phyloP scores from a whole-genome alignment of 2,797 vertebrate species.

The Balearica regulorum region DNA sequence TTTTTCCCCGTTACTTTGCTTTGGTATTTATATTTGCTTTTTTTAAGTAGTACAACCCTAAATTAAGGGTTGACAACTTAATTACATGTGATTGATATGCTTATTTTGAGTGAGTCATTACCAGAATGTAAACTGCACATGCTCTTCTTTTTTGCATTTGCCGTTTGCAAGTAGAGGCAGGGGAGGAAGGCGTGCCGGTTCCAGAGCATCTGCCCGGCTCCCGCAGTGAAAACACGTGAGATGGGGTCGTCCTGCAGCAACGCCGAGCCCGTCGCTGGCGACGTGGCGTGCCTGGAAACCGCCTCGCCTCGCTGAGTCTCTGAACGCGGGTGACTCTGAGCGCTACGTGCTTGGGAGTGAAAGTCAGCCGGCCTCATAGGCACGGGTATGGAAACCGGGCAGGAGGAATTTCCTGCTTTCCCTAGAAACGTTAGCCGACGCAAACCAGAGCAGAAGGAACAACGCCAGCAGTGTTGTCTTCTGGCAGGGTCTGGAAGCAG shows the following conservation, averaged over 20 bases:
- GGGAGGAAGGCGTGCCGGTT: rapidly evolving
- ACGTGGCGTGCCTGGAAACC: rapidly evolving
- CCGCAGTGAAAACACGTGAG: background rate
- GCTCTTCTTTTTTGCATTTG: background rate
- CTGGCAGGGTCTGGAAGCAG: background rate
- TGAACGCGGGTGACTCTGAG: rapidly evolving
- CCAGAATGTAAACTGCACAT: constrained; percentile 27
- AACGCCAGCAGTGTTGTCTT: rapidly evolving
- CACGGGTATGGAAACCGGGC: rapidly evolving
- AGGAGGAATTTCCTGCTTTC: background rate
- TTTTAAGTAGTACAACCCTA: constrained; percentile 25
- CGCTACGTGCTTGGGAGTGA: rapidly evolving
- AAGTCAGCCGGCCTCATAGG: too few relatives aligned
- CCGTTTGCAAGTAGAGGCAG: background rate
- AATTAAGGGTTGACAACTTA: constrained; percentile 68
- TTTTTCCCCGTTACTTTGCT: constrained; percentile 31
- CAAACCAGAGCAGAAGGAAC: background rate
- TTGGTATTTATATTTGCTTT: constrained; percentile 58
- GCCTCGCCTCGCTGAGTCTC: too few relatives aligned
- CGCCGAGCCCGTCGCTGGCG: rapidly evolving
- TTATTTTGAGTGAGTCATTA: constrained; percentile 51
- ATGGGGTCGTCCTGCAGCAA: background rate
- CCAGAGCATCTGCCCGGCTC: background rate
- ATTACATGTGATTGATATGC: constrained; percentile 67
- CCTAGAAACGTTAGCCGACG: rapidly evolving